Evolutionary conservation across 2,113 vertebrate species (phyloP), one percentile per base, ranked within the genome.

Genomic region (Toxotes chatareus): DNA sequence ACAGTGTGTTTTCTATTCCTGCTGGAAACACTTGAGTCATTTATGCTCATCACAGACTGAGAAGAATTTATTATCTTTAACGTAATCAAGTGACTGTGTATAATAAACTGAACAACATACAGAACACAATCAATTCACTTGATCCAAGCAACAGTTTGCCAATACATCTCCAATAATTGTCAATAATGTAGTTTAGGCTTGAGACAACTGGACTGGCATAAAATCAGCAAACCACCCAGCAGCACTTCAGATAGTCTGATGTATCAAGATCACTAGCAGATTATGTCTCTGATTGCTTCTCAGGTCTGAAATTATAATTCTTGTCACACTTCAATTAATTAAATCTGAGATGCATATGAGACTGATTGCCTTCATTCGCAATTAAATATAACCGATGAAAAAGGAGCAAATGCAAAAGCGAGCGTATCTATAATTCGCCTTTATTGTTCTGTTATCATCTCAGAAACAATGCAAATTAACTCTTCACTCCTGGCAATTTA

Each of bases 251-350:
- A 74, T 11, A 53, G 62, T 76, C 56, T 66, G 27, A 68, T 69
- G 55, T 47, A 59, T 57, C 46, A 70, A 36, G 40, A 75, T 76
- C 6, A 21, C 59, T 71, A 36, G 80, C 13, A 64, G 38, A 55
- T 79, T 11, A 85, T 75, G 62, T 61, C 62, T 88, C 66, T 72
- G 63, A 82, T 88, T 79, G 66, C 40, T 85, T 89, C 82, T 74
- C 55, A 73, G 70, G 61, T 80, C 63, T 85, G 73, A 44, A 67
- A 57, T 87, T 67, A 73, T 59, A 74, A 88, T 85, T 76, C 14
- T 12, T 79, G 85, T 85, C 73, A 83, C 51, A 78, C 65, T 75
- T 78, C 42, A 70, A 88, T 84, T 77, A 84, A 88, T 84, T 88
- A 70, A 83, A 89, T 66, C 76, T 79, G 70, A 84, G 61, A 79